These are phyloP conservation scores for Orthosia cruda DNA, from an alignment of 2,888 invertebrate species.

Conservation along the genomic window DNA sequence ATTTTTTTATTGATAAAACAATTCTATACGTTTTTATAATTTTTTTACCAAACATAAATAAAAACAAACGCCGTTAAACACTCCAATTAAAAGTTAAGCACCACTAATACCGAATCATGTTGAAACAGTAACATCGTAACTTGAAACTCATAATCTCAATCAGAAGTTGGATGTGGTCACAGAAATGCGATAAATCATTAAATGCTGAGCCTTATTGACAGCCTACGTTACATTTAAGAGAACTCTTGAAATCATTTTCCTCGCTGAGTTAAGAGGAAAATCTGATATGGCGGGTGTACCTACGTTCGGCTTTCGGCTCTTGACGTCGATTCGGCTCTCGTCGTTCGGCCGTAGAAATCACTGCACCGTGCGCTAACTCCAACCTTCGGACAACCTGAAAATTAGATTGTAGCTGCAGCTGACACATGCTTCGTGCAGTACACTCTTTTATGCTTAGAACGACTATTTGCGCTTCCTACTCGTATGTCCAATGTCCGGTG, in stretches of 20 bases:
- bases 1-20: no score
- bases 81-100: conserved; percentile 53
- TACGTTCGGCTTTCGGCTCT: conserved; percentile 59
- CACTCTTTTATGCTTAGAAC: conserved; percentile 42
- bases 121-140: conserved; percentile 54
- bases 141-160: conserved; percentile 72
- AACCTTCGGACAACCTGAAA: conserved; percentile 85
- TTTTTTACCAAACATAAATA: background rate
- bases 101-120: conserved; percentile 54
- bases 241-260: conserved; percentile 88
- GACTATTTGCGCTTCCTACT: conserved; percentile 54
- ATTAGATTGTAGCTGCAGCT: conserved; percentile 85
- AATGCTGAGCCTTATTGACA: conserved; percentile 80
- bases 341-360: conserved; percentile 63
- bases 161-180: conserved; percentile 68
- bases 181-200: conserved; percentile 79
- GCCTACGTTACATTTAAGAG: conserved; percentile 79
- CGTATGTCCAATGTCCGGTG: conserved; percentile 44
- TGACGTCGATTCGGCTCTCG: conserved; percentile 52
- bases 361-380: conserved; percentile 75
- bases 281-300: conserved; percentile 77
- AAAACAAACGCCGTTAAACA: conserved; percentile 17
- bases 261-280: conserved; percentile 82
- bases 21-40: background rate
- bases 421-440: conserved; percentile 78